Evolutionary conservation across 2,113 vertebrate genomes (phyloP), one percentile per base, ranked within the genome.

Genomic region (Campylomormyrus tamandua): DNA sequence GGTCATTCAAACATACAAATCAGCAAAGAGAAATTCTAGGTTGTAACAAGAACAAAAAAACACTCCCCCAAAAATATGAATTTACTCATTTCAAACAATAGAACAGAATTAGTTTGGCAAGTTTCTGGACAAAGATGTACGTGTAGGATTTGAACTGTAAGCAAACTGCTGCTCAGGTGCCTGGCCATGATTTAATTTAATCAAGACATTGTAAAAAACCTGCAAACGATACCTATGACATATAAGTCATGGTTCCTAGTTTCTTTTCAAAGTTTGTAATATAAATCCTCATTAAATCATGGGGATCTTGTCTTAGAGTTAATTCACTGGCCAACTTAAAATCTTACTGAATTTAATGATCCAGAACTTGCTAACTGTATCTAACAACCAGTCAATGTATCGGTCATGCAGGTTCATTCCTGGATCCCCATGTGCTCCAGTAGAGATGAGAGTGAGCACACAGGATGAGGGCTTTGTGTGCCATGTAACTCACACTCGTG

Each of bases 401-500:
- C 1, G 3, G 27, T 1, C 31, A 74, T 35, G 13, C 35, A 35
- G 66, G 27, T 74, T 15, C n/a, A 83, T 45, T 48, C 45, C 42
- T 46, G 8, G 45, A 9, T 77, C 5, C 11, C 31, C 2, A 5
- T 17, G 31, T 35, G 13, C 1, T 77, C 15, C 15, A 39, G 15
- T 17, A 39, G 70, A 35, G 70, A 35, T 74, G 13, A 74, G 70
- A 0, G 13, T 39, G 70, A 35, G 11, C 66, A 35, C 66, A 35
- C 1, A 15, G 15, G 11, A 24, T n/a, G 84, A 52, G 48, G 46
- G n/a, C 48, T 8, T 6, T 15, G 85, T 39, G 15, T 70, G 89
- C 84, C 90, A 66, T 46, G 90, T 93, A 94, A 91, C 93, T 92
- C 88, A 17, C 39, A 15, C 13, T 53, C 6, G 31, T 46, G 48